These are phyloP conservation scores for Scolopax mira DNA, from an alignment of 2,113 vertebrate species.

Conservation along the genomic window DNA sequence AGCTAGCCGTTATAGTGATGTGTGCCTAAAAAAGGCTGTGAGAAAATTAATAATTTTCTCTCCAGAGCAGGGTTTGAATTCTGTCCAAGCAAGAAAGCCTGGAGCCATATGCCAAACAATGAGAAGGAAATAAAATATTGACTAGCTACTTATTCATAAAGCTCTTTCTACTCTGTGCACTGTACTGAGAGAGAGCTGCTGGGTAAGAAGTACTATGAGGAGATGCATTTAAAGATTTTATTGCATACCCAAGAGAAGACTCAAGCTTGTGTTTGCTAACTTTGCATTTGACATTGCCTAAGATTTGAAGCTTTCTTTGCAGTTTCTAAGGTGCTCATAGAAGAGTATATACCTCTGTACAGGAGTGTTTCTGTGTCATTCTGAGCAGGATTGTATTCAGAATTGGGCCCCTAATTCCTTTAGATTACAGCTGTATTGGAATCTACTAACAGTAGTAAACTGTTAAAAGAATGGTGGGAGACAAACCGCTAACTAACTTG, in stretches of 20 bases:
- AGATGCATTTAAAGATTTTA: not conserved
- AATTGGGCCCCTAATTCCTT: not conserved
- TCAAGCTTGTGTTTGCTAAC: not conserved
- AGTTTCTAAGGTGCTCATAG: not conserved
- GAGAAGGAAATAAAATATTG: conserved; percentile 34
- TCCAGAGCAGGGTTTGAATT: not conserved
- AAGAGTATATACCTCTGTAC: not conserved
- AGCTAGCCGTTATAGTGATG: not conserved
- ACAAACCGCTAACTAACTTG: not conserved
- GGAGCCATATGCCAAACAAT: not conserved
- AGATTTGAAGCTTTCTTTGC: not conserved
- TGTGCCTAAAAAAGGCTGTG: not conserved
- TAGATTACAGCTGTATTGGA: not conserved
- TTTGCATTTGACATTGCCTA: not conserved
- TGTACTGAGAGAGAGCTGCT: not conserved
- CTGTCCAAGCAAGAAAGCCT: conserved; percentile 5
- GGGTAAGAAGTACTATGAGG: not conserved
- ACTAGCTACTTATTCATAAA: conserved; percentile 5
- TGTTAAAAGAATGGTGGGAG: not conserved
- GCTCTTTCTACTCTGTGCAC: not conserved
- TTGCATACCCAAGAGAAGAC: not conserved
- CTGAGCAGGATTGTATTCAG: not conserved
- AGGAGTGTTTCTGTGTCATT: not conserved
- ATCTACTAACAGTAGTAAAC: not conserved
- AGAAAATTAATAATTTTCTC: not conserved